A percentile compares a stretch with the other conserved stretches of the same genome.
phyloP scores from a whole-genome alignment of 2,888 invertebrate genomes.

The Meteorus cinctellus region DNA sequence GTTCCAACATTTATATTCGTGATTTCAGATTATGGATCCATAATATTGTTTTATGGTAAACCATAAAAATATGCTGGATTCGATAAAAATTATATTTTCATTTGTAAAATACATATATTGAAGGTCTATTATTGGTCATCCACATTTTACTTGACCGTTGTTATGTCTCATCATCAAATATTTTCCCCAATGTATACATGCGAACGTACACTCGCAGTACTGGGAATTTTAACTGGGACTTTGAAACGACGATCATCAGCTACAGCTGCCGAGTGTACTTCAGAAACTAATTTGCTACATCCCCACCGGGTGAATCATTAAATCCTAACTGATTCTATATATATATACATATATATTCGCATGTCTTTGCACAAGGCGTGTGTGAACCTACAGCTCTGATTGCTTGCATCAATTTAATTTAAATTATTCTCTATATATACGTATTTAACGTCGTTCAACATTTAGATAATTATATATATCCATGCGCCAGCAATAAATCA shows the following conservation, averaged over 20 bases:
- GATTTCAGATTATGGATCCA: slow-evolving; percentile 4
- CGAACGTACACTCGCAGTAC: slow-evolving; percentile 6
- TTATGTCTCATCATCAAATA: neutral
- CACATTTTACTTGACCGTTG: neutral
- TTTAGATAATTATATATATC: slow-evolving; percentile 3
- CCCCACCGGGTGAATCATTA: slow-evolving; percentile 37
- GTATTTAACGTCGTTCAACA: neutral
- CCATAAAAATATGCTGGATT: neutral
- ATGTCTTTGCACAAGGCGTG: slow-evolving; percentile 8
- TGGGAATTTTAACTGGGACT: slow-evolving; percentile 33
- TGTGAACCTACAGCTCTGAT: slow-evolving; percentile 1
- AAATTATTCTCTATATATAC: slow-evolving; percentile 6
- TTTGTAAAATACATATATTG: neutral
- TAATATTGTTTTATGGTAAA: neutral
- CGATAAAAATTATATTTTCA: neutral
- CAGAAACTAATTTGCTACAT: slow-evolving; percentile 43
- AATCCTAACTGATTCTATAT: slow-evolving; percentile 37
- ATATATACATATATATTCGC: neutral
- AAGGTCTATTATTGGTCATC: neutral
- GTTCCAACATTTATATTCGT: neutral
- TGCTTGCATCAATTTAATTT: slow-evolving; percentile 28
- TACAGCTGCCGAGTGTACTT: slow-evolving; percentile 42
- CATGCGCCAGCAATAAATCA: neutral
- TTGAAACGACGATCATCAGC: slow-evolving; percentile 25
- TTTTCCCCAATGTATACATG: neutral